A percentile compares a stretch with the other conserved stretches of the same genome.
Evolutionary conservation across 2,888 invertebrate species (phyloP).

Genomic region (Nephrotoma appendiculata): DNA sequence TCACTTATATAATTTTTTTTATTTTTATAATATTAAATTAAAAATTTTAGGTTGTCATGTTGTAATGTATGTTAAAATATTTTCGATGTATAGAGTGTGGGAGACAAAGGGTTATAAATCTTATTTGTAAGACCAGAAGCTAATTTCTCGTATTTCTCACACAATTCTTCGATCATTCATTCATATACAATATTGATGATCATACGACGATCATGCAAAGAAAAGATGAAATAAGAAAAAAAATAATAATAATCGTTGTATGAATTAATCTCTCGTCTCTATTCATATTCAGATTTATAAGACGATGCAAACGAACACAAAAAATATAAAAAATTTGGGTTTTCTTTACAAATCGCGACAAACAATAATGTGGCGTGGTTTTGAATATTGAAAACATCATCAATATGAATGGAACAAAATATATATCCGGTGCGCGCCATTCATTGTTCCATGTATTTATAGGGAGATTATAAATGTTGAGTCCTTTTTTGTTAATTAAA

Average conservation of each 20-base stretch:
- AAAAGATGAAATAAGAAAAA: neutral
- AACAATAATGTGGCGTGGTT: neutral
- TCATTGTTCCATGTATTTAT: neutral
- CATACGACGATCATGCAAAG: neutral
- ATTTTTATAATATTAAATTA: neutral
- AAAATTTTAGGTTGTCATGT: neutral
- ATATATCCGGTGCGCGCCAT: neutral
- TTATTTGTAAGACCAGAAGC: neutral
- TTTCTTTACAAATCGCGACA: neutral
- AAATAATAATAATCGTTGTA: neutral
- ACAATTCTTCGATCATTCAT: neutral
- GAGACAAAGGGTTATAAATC: neutral
- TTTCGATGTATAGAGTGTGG: neutral
- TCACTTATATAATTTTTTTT: neutral
- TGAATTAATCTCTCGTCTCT: neutral
- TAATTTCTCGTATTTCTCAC: neutral
- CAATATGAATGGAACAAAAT: neutral
- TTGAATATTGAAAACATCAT: neutral
- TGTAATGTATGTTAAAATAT: neutral
- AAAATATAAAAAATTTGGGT: neutral
- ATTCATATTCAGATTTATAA: neutral
- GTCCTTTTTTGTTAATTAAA: neutral
- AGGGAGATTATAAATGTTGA: neutral
- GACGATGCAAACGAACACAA: neutral
- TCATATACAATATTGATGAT: neutral